Conservation (phyloP, 2,888 invertebrate genomes). For the Drosophila silvestris region DNA sequence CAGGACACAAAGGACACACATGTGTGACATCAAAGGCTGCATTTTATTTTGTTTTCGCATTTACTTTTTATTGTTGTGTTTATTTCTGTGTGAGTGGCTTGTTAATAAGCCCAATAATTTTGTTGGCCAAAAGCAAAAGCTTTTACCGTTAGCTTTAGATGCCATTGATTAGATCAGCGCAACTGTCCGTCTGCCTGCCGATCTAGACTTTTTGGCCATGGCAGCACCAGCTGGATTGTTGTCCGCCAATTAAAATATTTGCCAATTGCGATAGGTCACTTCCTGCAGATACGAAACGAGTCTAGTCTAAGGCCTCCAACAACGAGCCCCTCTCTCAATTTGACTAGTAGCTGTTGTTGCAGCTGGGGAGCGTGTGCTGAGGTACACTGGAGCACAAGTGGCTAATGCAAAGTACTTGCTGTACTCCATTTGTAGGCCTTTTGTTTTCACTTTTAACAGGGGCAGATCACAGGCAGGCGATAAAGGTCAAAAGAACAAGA, state of each 20-base stretch:
- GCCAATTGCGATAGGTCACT: slow-evolving; percentile 70
- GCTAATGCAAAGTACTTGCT: slow-evolving; percentile 47
- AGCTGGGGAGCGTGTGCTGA: slow-evolving; percentile 6
- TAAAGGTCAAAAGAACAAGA: slow-evolving; percentile 53
- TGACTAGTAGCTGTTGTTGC: slow-evolving; percentile 10
- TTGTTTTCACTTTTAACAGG: slow-evolving; percentile 57
- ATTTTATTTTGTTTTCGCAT: slow-evolving; percentile 19
- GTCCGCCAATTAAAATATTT: slow-evolving; percentile 75
- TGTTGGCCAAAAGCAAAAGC: slow-evolving; percentile 30
- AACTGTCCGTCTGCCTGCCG: neutral
- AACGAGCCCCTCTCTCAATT: neutral
- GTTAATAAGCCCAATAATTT: slow-evolving; percentile 34
- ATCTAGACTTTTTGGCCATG: neutral
- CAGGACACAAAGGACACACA: slow-evolving; percentile 35
- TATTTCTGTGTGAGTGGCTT: neutral
- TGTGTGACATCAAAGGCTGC: slow-evolving; percentile 62
- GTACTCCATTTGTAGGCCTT: slow-evolving; percentile 49
- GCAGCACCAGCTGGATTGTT: slow-evolving; percentile 14
- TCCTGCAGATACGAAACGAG: slow-evolving; percentile 28
- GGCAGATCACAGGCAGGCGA: slow-evolving; percentile 65
- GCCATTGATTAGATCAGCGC: slow-evolving; percentile 70
- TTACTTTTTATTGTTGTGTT: slow-evolving; percentile 15
- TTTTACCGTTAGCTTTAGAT: slow-evolving; percentile 72
- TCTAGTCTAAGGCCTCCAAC: slow-evolving; percentile 6
- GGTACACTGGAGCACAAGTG: slow-evolving; percentile 6